phyloP scores from a whole-genome alignment of 2,113 vertebrate species.

The Ochotona princeps region DNA sequence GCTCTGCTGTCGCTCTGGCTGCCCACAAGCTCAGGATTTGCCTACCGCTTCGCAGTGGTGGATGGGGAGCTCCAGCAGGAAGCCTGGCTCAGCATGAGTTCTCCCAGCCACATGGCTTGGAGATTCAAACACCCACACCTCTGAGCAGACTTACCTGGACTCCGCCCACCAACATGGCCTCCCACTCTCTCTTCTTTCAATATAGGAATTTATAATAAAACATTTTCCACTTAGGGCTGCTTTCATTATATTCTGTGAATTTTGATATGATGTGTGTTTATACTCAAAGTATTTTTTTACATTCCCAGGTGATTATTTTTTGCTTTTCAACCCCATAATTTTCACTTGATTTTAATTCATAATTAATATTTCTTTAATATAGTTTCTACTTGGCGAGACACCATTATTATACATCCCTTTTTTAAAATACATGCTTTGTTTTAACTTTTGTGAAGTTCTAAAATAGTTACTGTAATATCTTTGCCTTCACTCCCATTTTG shows the following conservation, averaged over 20 bases:
- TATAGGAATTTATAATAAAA: background rate
- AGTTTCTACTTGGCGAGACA: background rate
- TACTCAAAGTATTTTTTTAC: slow-evolving; percentile 1
- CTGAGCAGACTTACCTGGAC: too few species aligned
- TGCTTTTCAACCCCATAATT: background rate
- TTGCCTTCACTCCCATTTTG: background rate
- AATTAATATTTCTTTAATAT: background rate
- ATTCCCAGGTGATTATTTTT: background rate
- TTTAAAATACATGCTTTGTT: background rate
- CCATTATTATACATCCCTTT: background rate
- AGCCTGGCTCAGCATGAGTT: too few species aligned
- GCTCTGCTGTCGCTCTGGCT: too few species aligned
- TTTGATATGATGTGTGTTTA: background rate
- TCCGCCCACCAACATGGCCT: too few species aligned
- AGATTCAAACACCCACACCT: too few species aligned
- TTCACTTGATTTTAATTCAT: background rate
- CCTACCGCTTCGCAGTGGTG: too few species aligned
- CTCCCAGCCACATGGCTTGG: too few species aligned
- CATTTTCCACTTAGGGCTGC: background rate
- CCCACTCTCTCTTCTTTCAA: background rate
- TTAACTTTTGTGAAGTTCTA: slow-evolving; percentile 22
- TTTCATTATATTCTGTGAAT: background rate
- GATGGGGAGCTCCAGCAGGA: too few species aligned
- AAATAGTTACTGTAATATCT: background rate
- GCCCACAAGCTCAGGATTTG: too few species aligned